Evolutionary conservation across 2,113 vertebrate species (phyloP), one percentile per base, ranked within the genome.

Genomic region (Calyptomena viridis): DNA sequence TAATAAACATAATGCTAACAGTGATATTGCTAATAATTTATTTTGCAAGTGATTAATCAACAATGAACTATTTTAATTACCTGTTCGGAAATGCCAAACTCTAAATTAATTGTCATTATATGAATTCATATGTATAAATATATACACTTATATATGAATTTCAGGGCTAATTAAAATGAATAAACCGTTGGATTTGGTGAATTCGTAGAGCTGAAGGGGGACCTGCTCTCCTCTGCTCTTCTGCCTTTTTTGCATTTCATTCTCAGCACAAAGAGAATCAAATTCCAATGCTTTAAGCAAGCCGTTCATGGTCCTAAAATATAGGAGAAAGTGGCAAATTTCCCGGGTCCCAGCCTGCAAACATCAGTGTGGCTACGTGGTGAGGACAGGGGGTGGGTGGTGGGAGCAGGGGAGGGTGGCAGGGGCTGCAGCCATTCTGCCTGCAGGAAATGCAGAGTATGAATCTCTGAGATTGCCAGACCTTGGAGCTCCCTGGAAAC

Each of bases 1-100:
- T 40, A 75, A 95, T 74, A 95, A 90, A 92, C 95, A 95, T 91
- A 86, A 93, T 28, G 68, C 55, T 85, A 73, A 87, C 90, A 74
- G 92, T 91, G 85, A 87, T 91, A 47, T 40, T 75, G 84, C 94
- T 92, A 90, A 95, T 78, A 62, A 75, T 96, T 96, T 96, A 94
- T 96, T 97, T 96, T 35, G 53, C 75, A 83, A 44, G 14, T 83
- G 93, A 96, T 91, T 97, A 94, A 91, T 94, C 76, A 95, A 95
- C 87, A 89, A 91, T 82, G 85, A 94, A 77, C 90, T 90, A 83
- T 89, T 96, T 97, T 95, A 93, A 97, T 97, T 95, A 96, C 97
- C 96, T 91, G 76, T 91, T 89, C 64, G 22, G 91, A 96, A 97
- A 95, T 94, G 89, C 89, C 69, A 87, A 88, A 80, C 68, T 95